Base-by-base conservation (phyloP, 2,888 invertebrate genomes). In the Eupithecia subfuscata region DNA sequence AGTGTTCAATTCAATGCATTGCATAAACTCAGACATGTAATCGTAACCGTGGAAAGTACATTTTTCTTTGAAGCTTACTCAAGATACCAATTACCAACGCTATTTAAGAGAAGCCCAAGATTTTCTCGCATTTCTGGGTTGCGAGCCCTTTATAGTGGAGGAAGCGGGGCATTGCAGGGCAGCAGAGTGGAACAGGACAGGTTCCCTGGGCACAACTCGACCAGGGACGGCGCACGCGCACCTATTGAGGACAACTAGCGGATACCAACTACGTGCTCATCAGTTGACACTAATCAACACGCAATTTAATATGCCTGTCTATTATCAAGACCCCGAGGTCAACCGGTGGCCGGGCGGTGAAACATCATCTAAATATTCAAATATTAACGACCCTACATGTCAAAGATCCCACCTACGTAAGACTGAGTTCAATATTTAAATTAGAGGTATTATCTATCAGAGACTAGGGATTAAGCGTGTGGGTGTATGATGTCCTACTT, bases 121-220 rank as follows among this genome's bases (percentile, higher is more conserved):
- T 69, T 56, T 22, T 56, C 22, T 56, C 52, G 7, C 22, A 11
- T 22, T 56, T 22, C 9, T 77, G 75, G 60, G 78, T 75, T 45
- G 60, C 43, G 75, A 37, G 25, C 30, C 67, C 65, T 70, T 75
- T 72, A 40, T 63, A 73, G 75, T 67, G 30, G 72, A 75, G 78
- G 88, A 90, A 90, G 85, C 87, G 88, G 89, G 90, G 87, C 88
- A 88, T 89, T 89, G 90, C 89, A 87, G 86, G 83, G 90, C 90
- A 84, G 81, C 93, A 84, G 87, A 86, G 91, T 91, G 93, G 89
- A 91, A 92, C 93, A 84, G 84, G 89, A 92, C 94, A 90, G 92
- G 94, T 93, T 94, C 92, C 90, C 89, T 84, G 70, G 84, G 79
- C 82, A 82, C 77, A 75, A 75, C 81, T 78, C 83, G 87, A 56